phyloP scores from a whole-genome alignment of 2,797 vertebrate genomes.

The Chelmon rostratus region DNA sequence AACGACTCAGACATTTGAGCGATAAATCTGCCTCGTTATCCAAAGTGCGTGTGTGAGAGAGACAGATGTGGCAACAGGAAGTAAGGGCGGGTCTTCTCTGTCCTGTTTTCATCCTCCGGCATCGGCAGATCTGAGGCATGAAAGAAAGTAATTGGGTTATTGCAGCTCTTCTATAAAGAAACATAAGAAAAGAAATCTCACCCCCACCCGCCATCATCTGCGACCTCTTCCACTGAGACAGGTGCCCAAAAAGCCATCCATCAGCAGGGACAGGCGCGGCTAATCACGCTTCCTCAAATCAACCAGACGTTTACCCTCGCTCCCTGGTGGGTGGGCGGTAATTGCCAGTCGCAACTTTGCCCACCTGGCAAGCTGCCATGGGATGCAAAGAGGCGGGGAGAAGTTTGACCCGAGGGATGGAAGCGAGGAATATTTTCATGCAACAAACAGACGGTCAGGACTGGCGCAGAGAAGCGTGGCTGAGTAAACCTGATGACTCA shows the following conservation, averaged over 20 bases:
- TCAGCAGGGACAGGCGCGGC: slow-evolving; percentile 65
- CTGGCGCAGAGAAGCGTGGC: slow-evolving; percentile 41
- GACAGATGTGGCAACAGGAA: neutral
- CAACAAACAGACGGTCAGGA: slow-evolving; percentile 64
- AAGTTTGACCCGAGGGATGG: slow-evolving; percentile 26
- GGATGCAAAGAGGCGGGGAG: slow-evolving; percentile 39
- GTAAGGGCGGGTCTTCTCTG: neutral
- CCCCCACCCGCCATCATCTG: slow-evolving; percentile 59
- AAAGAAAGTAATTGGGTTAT: slow-evolving; percentile 24
- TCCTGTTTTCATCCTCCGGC: neutral
- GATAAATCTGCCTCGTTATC: neutral
- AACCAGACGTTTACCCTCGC: slow-evolving; percentile 60
- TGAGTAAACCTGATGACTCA: slow-evolving; percentile 74
- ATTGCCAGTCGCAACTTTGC: slow-evolving; percentile 81
- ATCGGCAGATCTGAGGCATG: neutral
- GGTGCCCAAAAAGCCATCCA: slow-evolving; percentile 63
- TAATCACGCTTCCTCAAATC: slow-evolving; percentile 65
- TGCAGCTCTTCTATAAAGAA: slow-evolving; percentile 13
- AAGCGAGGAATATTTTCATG: slow-evolving; percentile 34
- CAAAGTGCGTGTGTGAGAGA: neutral
- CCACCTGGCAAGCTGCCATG: slow-evolving; percentile 77
- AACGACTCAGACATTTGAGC: neutral
- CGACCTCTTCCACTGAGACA: slow-evolving; percentile 54
- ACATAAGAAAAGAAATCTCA: slow-evolving; percentile 32
- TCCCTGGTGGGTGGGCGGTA: slow-evolving; percentile 69